Percentiles rank a stretch among this genome's conserved stretches.
Evolutionary conservation across 2,888 invertebrate species (phyloP).

Genomic region (Micropterix aruncella): DNA sequence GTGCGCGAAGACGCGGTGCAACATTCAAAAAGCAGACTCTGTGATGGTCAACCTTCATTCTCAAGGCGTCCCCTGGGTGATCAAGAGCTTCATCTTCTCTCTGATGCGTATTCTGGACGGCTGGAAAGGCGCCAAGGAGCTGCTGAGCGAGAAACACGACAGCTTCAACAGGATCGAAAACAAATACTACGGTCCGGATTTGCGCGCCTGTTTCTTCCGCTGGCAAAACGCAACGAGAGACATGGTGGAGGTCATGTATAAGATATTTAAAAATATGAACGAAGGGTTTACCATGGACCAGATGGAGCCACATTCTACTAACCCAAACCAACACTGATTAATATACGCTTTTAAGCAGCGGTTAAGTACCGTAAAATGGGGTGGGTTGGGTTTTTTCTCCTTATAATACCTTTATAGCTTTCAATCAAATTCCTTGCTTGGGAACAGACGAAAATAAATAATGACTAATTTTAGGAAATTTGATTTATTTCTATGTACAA

Average conservation of each 20-base stretch:
- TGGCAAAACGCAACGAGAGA: slow-evolving; percentile 23
- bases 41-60: slow-evolving; percentile 42
- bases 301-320: background rate
- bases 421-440: too few species aligned
- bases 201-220: slow-evolving; percentile 19
- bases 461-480: too few species aligned
- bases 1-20: slow-evolving; percentile 37
- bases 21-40: slow-evolving; percentile 36
- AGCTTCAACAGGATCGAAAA: slow-evolving; percentile 22
- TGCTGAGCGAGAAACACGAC: slow-evolving; percentile 23
- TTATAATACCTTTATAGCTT: too few species aligned
- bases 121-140: slow-evolving; percentile 39
- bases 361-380: too few species aligned
- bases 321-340: background rate
- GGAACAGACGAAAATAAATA: too few species aligned
- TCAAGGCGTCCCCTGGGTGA: slow-evolving; percentile 43
- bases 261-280: slow-evolving; percentile 22
- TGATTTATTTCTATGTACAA: too few species aligned
- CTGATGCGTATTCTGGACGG: slow-evolving; percentile 39
- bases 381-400: too few species aligned
- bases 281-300: too few species aligned
- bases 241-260: slow-evolving; percentile 20
- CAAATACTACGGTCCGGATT: slow-evolving; percentile 19
- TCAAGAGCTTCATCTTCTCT: slow-evolving; percentile 43
- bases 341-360: background rate